Evolutionary conservation across 2,797 vertebrate species (phyloP).

Genomic region (Sebastes miniatus): DNA sequence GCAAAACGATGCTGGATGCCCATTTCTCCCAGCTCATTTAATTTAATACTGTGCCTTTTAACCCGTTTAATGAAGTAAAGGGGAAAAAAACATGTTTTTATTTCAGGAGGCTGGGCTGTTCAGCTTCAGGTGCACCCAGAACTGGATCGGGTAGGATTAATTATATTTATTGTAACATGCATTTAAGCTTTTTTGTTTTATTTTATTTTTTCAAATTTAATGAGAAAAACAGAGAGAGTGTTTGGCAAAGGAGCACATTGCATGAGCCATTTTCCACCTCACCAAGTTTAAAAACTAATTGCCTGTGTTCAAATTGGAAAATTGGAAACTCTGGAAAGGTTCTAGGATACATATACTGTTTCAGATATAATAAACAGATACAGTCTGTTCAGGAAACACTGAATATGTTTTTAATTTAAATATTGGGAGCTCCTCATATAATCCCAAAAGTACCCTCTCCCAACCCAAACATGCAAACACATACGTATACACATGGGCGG

Average conservation of each 20-base stretch:
- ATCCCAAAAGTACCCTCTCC: neutral
- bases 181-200: neutral
- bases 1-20: conserved; percentile 33
- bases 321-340: neutral
- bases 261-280: neutral
- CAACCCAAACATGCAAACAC: neutral
- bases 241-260: neutral
- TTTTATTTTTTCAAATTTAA: neutral
- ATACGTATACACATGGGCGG: neutral
- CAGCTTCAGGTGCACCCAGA: neutral
- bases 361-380: neutral
- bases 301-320: neutral
- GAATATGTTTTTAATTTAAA: neutral
- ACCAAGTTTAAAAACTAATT: neutral
- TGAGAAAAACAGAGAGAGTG: neutral
- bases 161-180: neutral
- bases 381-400: neutral
- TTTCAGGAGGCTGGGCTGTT: neutral
- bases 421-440: neutral
- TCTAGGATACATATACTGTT: neutral
- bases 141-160: neutral
- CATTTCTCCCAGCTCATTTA: conserved; percentile 31
- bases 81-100: neutral
- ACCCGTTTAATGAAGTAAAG: conserved; percentile 4
- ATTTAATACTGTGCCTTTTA: conserved; percentile 23